Evolutionary conservation across 2,888 invertebrate genomes (phyloP), one percentile per base, ranked within the genome.

Genomic region (Conomelus anceps): DNA sequence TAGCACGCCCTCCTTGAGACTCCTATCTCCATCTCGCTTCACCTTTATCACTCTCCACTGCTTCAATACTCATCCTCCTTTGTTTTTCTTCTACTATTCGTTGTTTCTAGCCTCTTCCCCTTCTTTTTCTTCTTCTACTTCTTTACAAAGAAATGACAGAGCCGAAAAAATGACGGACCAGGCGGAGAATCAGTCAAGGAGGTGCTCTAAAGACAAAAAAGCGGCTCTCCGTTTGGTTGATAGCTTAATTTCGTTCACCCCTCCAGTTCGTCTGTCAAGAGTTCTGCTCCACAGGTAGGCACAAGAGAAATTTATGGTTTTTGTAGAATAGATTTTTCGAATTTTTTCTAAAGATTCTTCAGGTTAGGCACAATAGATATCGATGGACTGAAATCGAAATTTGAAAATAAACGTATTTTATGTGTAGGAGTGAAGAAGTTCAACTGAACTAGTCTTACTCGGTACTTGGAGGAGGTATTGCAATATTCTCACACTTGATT

Each of bases 11-110:
- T 93, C 93, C 93, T 93, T 93, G 92, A 93, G 93, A 93, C 92
- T 93, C 93, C 93, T 93, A 93, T 93, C 93, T 92, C 93, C 92
- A 92, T 93, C 92, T 92, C 22, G 20, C 92, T 92, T 92, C 92
- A 92, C 92, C 92, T 92, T 41, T 26, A 20, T 20, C 24, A 23
- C 20, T 26, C 24, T 23, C 24, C 87, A 23, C 22, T n/a, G n/a
- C n/a, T n/a, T n/a, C n/a, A 17, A 9, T 34, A 34, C 63, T 63
- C 63, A 63, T 63, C 63, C 1, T 9, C 63, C 63, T 63, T 63
- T 63, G 63, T 63, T 63, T 63, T 63, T 63, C 34, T 7, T 34
- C 13, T 34, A n/a, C n/a, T n/a, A n/a, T n/a, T n/a, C n/a, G n/a
- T n/a, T n/a, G n/a, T n/a, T n/a, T n/a, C n/a, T n/a, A n/a, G n/a